These are phyloP conservation scores for Achroia grisella DNA, from an alignment of 1,140 invertebrate genomes.

Conservation along the genomic window DNA sequence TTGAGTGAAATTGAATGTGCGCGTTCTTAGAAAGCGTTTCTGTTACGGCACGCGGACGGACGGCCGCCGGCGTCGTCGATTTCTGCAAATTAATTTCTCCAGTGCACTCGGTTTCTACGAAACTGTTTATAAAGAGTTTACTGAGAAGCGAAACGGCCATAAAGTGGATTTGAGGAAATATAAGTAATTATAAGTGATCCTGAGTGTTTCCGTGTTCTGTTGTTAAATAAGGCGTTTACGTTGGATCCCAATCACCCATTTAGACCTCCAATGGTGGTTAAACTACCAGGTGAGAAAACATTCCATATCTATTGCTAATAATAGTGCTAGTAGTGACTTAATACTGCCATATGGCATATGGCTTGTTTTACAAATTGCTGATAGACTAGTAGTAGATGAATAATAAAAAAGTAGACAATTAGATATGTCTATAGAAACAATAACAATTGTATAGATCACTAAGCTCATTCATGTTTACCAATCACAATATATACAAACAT, in stretches of 20 bases:
- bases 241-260: constrained; percentile 64
- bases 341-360: too few species aligned
- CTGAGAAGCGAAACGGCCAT: constrained; percentile 59
- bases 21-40: constrained; percentile 59
- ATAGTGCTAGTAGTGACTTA: too few species aligned
- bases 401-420: too few species aligned
- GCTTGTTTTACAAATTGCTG: too few species aligned
- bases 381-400: background rate
- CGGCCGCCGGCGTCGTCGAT: constrained; percentile 44
- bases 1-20: constrained; percentile 68
- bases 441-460: too few species aligned
- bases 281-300: constrained; percentile 59
- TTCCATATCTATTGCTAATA: background rate
- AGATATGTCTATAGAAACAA: too few species aligned
- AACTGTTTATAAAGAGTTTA: constrained; percentile 69
- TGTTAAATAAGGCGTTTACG: constrained; percentile 55
- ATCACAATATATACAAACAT: too few species aligned
- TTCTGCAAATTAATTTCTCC: constrained; percentile 72
- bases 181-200: constrained; percentile 62
- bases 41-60: constrained; percentile 45
- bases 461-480: background rate
- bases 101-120: constrained; percentile 62
- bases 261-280: constrained; percentile 69
- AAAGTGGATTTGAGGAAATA: constrained; percentile 70
- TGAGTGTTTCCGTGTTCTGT: constrained; percentile 63